These are phyloP conservation scores for Drosophila tanythrix DNA, from an alignment of 2,888 invertebrate species.

Conservation along the genomic window DNA sequence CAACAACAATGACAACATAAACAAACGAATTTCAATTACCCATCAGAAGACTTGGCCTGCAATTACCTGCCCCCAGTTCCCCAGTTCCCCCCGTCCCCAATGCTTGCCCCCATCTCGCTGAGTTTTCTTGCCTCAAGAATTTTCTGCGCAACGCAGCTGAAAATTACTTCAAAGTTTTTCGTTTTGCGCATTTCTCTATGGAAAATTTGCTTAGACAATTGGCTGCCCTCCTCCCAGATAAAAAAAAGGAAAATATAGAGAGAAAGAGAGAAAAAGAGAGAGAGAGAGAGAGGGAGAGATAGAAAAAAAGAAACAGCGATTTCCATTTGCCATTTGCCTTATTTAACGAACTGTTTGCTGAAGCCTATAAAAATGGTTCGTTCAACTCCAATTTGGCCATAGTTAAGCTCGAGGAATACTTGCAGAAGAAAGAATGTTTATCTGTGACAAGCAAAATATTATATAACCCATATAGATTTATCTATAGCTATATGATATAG, in stretches of 20 bases:
- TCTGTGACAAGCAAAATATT: background rate
- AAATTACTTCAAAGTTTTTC: conserved; percentile 67
- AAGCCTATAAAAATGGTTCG: conserved; percentile 3
- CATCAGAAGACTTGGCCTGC: conserved; percentile 52
- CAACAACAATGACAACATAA: conserved; percentile 77
- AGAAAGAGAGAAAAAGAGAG: background rate
- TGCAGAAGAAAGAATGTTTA: background rate
- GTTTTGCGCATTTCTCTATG: conserved; percentile 55
- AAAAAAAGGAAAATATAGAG: background rate
- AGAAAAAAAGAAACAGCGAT: background rate
- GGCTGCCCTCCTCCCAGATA: conserved; percentile 10
- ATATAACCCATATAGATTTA: background rate
- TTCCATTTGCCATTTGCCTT: conserved; percentile 11
- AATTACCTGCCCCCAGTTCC: conserved; percentile 54
- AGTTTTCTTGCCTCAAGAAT: conserved; percentile 42
- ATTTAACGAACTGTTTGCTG: background rate
- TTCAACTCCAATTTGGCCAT: conserved; percentile 15
- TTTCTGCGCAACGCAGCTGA: conserved; percentile 54
- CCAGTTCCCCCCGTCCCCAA: background rate
- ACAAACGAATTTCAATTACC: conserved; percentile 80
- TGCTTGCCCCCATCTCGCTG: background rate
- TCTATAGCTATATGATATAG: background rate
- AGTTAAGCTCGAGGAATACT: background rate
- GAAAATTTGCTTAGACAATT: conserved; percentile 68
- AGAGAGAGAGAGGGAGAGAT: background rate